Base-by-base conservation (phyloP, 1,140 invertebrate genomes). In the Saccostrea echinata region DNA sequence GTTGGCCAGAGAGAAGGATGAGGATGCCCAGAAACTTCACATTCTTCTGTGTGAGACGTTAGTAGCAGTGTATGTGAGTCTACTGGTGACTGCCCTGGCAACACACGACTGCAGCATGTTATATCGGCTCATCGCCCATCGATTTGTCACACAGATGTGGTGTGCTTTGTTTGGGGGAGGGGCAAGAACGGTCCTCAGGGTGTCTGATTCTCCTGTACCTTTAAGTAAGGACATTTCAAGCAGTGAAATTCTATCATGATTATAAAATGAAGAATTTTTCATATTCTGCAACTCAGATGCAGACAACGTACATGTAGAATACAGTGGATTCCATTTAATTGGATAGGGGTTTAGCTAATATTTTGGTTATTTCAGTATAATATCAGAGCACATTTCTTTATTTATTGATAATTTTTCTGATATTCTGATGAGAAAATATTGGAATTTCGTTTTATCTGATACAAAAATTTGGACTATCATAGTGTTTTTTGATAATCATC, bases 41-140 rank as follows among this genome's bases (percentile, higher is more conserved):
- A 97, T 99, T 27, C 95, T 99, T 0, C 96, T 99, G 16, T 97
- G 97, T 86, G 99, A 99, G 95, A 96, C 98, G 0, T 98, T 99
- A 94, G 96, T 98, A 1, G 97, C 98, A 0, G 98, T 98, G 0
- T 99, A 98, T 94, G 96, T 98, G 94, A 98, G 98, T 52, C 95
- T 99, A 18, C 96, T 99, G 81, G 97, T 98, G 71, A 99, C 99
- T 95, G 98, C 98, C 13, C 93, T 99, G 43, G 96, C 97, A n/a
- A 97, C 98, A 21, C 98, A 98, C 92, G 99, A 99, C 95, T 97
- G 98, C 89, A 97, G 98, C 85, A 97, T 99, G 87, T 95, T 99
- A 27, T 99, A 98, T 94, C 94, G 96, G 35, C 96, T 99, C 0
- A 96, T 97, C 0, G 98, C 97, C 0, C 97, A 98, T 93, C 96